Evolutionary conservation across 2,888 invertebrate species (phyloP).

Genomic region (Brenthis daphne): DNA sequence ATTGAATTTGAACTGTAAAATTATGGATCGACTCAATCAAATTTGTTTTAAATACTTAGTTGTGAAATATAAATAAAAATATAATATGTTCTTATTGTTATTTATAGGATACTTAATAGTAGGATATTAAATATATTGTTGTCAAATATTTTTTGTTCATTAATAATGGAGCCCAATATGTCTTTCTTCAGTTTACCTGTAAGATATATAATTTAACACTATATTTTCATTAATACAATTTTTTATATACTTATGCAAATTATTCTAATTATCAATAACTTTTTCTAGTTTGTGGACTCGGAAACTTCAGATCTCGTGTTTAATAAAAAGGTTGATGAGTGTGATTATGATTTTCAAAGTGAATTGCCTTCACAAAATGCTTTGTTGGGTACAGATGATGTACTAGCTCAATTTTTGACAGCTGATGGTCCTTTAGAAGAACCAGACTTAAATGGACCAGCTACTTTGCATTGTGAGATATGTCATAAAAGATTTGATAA

Average conservation of each 20-base stretch:
- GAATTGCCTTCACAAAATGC: slow-evolving; percentile 55
- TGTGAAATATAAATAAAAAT: no score
- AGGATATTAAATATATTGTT: no score
- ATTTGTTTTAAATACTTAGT: no score
- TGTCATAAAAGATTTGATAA: slow-evolving; percentile 74
- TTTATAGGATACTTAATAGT: no score
- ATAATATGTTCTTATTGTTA: no score
- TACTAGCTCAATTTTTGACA: slow-evolving; percentile 68
- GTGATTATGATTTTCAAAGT: slow-evolving; percentile 59
- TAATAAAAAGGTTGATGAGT: slow-evolving; percentile 50
- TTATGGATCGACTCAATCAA: no score
- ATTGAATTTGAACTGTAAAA: no score
- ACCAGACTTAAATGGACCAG: slow-evolving; percentile 72
- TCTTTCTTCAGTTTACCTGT: slow-evolving; percentile 55
- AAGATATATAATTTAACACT: slow-evolving; percentile 44
- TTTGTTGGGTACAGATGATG: slow-evolving; percentile 63
- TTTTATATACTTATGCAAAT: background rate
- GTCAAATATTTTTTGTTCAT: no score
- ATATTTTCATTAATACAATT: background rate
- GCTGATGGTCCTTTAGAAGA: slow-evolving; percentile 71
- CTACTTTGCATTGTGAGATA: slow-evolving; percentile 72
- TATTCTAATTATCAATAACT: background rate
- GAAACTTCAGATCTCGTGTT: slow-evolving; percentile 57
- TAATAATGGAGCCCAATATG: slow-evolving; percentile 24
- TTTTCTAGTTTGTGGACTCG: slow-evolving; percentile 63